phyloP scores from a whole-genome alignment of 2,888 invertebrate genomes.

The Anagyrus pseudococci region DNA sequence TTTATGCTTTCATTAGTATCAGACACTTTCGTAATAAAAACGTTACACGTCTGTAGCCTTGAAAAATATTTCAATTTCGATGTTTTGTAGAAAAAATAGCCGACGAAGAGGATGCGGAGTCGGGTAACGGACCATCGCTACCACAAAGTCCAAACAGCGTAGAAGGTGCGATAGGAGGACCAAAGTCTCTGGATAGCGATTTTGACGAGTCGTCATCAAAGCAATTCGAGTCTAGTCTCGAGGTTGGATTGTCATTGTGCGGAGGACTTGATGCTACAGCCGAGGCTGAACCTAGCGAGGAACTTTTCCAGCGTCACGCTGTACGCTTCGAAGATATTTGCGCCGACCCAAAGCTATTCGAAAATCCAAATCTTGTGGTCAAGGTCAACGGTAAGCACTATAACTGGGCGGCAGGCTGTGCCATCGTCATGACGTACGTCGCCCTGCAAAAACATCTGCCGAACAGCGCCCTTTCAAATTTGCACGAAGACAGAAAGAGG shows the following conservation, averaged over 20 bases:
- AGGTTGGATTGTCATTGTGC: slow-evolving; percentile 80
- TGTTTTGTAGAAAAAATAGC: slow-evolving; percentile 52
- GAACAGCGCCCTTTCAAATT: slow-evolving; percentile 58
- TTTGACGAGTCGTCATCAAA: slow-evolving; percentile 75
- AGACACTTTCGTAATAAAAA: not conserved
- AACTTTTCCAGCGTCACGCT: slow-evolving; percentile 69
- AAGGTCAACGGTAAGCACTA: slow-evolving; percentile 87
- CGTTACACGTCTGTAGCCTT: not conserved
- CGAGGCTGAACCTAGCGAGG: slow-evolving; percentile 65
- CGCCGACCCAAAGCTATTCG: slow-evolving; percentile 76
- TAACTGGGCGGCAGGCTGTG: slow-evolving; percentile 90
- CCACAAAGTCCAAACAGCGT: slow-evolving; percentile 93
- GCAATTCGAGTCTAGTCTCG: slow-evolving; percentile 48
- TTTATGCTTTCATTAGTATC: slow-evolving; percentile 6
- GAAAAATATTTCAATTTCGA: not conserved
- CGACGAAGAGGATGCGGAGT: slow-evolving; percentile 92
- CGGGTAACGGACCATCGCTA: slow-evolving; percentile 94
- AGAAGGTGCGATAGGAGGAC: slow-evolving; percentile 74
- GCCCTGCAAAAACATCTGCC: slow-evolving; percentile 88
- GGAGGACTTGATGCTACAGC: slow-evolving; percentile 68
- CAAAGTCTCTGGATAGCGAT: slow-evolving; percentile 81
- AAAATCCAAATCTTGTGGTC: slow-evolving; percentile 84
- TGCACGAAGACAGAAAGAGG: slow-evolving; percentile 52
- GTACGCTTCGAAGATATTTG: slow-evolving; percentile 67
- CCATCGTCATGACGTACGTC: slow-evolving; percentile 85